Percentiles rank a stretch among this genome's conserved stretches.
These are phyloP conservation scores for Crocidura indochinensis DNA, from an alignment of 2,797 vertebrate genomes.

Conservation along the genomic window DNA sequence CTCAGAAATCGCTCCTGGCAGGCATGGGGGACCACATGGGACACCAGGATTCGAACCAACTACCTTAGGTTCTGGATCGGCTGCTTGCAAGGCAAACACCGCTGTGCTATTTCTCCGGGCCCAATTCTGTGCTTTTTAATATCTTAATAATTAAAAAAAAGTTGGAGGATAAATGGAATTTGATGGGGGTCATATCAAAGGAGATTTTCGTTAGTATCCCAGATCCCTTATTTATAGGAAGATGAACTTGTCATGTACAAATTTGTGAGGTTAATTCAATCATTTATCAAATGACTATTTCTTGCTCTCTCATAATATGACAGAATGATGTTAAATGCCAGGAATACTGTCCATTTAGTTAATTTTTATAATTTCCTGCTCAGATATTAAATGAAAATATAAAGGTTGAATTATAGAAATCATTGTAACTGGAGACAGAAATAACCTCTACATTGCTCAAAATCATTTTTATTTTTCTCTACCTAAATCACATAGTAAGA, in stretches of 20 bases:
- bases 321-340: constrained; percentile 21
- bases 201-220: constrained; percentile 52
- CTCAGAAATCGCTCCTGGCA: too few species aligned
- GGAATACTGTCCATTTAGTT: constrained; percentile 27
- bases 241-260: not conserved
- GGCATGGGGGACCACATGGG: too few species aligned
- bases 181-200: not conserved
- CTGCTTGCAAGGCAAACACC: too few species aligned
- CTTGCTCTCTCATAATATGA: not conserved
- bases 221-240: not conserved
- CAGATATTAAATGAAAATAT: constrained; percentile 61
- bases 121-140: not conserved
- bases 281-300: not conserved
- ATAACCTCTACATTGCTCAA: constrained; percentile 30
- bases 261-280: constrained; percentile 29
- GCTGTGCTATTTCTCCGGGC: too few species aligned
- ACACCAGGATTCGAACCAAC: too few species aligned
- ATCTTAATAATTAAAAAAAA: constrained; percentile 33
- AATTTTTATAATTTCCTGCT: constrained; percentile 13
- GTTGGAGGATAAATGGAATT: constrained; percentile 49
- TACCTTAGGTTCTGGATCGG: too few species aligned
- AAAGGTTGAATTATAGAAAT: constrained; percentile 41
- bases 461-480: constrained; percentile 46
- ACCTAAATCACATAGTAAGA: constrained; percentile 43
- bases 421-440: constrained; percentile 31